Evolutionary conservation across 2,888 invertebrate species (phyloP), one percentile per base, ranked within the genome.

Genomic region (Mactromeris polynyma): DNA sequence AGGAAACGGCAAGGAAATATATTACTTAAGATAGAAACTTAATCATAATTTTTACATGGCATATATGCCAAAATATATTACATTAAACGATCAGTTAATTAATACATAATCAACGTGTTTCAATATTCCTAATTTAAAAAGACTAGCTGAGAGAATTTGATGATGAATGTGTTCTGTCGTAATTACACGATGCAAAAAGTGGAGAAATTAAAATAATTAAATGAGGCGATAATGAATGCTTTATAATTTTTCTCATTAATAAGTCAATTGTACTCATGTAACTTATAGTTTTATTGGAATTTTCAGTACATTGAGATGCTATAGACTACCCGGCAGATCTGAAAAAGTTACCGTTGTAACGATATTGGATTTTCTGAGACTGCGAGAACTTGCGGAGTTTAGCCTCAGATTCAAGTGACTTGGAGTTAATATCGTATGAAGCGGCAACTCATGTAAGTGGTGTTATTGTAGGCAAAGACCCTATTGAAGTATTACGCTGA

Each of bases 391-490:
- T 9, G 31, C 31, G 33, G 14, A 33, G 73, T 33, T 33, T 11
- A 33, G 14, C 73, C 1, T 73, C 33, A 36, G 36, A 33, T 73
- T 73, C 73, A 31, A 36, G 33, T 73, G 73, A 73, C 73, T 73
- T 73, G 73, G 73, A 73, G 73, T 73, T 73, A 73, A 73, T 11
- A 73, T 73, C 33, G 19, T 33, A 73, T 73, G 26, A 58, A 73
- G 73, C 31, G 19, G 31, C 17, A 36, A 17, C 33, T 4, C 33
- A 19, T 11, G 33, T 73, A 73, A 36, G 73, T 36, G 73, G 36
- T 17, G 73, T 33, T 73, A 33, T 73, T 36, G 73, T 33, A 73
- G 36, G 26, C 31, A 73, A 17, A 73, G 33, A 73, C 73, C 36
- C 33, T 17, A 36, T 73, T 0, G 26, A 73, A 36, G 19, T 14